Evolutionary conservation across 2,888 invertebrate genomes (phyloP).

Genomic region (Leptopilina drosophilae): DNA sequence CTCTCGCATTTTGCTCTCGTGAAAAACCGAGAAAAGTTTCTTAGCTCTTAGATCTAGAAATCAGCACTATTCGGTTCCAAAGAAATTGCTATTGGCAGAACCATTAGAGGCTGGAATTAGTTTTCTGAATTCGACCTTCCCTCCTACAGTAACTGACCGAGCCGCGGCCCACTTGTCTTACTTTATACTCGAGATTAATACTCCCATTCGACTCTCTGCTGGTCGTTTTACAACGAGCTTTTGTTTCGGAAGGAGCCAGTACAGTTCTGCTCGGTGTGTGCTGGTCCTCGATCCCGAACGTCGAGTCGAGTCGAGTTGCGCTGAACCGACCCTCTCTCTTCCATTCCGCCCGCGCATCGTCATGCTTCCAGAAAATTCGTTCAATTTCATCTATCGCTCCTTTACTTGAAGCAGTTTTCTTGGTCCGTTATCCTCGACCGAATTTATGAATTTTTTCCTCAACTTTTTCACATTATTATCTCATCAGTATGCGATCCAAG

Average conservation of each 20-base stretch:
- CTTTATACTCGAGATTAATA: conserved; percentile 68
- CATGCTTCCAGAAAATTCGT: conserved; percentile 21
- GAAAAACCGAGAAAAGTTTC: conserved; percentile 45
- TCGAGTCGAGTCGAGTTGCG: background rate
- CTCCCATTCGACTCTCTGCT: conserved; percentile 49
- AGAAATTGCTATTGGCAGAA: conserved; percentile 71
- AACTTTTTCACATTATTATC: conserved; percentile 10
- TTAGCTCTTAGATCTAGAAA: conserved; percentile 54
- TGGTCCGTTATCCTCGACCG: conserved; percentile 22
- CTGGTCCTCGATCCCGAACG: conserved; percentile 2
- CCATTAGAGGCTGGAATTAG: conserved; percentile 70
- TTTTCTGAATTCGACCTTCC: conserved; percentile 59
- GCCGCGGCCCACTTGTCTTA: conserved; percentile 66
- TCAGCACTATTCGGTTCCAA: conserved; percentile 64
- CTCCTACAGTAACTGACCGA: conserved; percentile 48
- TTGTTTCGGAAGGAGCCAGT: conserved; percentile 49
- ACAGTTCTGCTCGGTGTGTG: background rate
- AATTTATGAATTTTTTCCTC: conserved; percentile 12
- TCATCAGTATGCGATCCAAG: conserved; percentile 4
- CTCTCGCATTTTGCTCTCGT: background rate
- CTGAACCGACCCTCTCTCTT: background rate
- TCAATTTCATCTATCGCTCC: conserved; percentile 16
- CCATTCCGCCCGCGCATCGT: background rate
- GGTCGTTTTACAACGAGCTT: conserved; percentile 44
- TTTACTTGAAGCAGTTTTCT: conserved; percentile 18